phyloP scores from a whole-genome alignment of 2,888 invertebrate species.

The Chalcis sispes region DNA sequence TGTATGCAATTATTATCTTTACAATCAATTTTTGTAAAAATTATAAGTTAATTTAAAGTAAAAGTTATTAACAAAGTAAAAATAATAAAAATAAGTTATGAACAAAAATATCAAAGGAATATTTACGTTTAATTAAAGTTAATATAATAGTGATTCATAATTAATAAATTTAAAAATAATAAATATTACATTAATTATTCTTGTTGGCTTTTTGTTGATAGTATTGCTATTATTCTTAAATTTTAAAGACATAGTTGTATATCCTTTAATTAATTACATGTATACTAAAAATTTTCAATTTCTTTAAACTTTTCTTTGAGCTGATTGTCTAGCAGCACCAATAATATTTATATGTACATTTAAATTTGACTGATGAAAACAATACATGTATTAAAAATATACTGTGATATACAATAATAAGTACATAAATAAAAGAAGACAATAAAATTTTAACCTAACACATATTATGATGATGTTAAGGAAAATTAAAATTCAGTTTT shows the following conservation, averaged over 20 bases:
- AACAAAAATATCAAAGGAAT: neutral
- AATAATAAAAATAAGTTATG: neutral
- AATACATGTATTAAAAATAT: conserved; percentile 22
- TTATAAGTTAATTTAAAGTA: too few species aligned
- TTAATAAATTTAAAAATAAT: conserved; percentile 19
- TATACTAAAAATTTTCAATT: conserved; percentile 67
- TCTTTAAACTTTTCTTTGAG: conserved; percentile 71
- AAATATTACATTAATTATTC: conserved; percentile 66
- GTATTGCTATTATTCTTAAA: conserved; percentile 56
- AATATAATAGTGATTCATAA: neutral
- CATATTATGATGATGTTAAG: conserved; percentile 11
- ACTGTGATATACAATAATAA: conserved; percentile 11
- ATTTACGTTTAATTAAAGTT: conserved; percentile 7
- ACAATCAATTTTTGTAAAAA: too few species aligned
- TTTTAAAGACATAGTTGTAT: conserved; percentile 61
- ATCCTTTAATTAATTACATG: conserved; percentile 51
- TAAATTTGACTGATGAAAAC: conserved; percentile 65
- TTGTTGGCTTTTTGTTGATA: conserved; percentile 63
- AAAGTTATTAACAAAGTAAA: neutral
- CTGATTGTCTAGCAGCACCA: conserved; percentile 69
- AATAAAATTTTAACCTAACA: conserved; percentile 16
- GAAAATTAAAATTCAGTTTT: neutral
- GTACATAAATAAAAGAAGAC: conserved; percentile 9
- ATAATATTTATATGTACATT: conserved; percentile 65
- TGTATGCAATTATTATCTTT: too few species aligned